Percentiles rank a stretch among this genome's conserved stretches.
phyloP scores from a whole-genome alignment of 2,888 invertebrate species.

The Cosmia pyralina region DNA sequence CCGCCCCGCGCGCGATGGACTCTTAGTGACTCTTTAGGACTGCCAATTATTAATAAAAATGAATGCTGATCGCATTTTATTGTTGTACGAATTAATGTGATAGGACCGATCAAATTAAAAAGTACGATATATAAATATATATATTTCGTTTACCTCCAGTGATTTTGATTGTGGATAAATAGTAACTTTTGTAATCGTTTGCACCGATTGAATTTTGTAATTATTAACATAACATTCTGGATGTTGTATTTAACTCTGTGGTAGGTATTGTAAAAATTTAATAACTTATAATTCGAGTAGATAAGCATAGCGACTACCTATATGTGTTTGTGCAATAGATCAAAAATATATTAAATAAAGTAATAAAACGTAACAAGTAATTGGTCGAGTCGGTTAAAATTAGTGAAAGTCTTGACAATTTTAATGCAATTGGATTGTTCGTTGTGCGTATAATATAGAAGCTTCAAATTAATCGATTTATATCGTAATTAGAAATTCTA shows the following conservation, averaged over 20 bases:
- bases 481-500: constrained; percentile 85
- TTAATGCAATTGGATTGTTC: constrained; percentile 80
- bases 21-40: constrained; percentile 82
- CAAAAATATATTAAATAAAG: constrained; percentile 75
- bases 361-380: constrained; percentile 74
- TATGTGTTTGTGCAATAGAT: constrained; percentile 89
- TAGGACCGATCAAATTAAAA: constrained; percentile 81
- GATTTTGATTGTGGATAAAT: constrained; percentile 78
- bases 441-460: constrained; percentile 84
- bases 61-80: constrained; percentile 82
- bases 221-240: constrained; percentile 88
- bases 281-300: constrained; percentile 86
- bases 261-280: constrained; percentile 87
- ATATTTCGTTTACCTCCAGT: constrained; percentile 77
- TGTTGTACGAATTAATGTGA: constrained; percentile 85
- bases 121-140: constrained; percentile 78
- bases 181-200: constrained; percentile 86
- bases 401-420: constrained; percentile 79
- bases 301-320: constrained; percentile 83
- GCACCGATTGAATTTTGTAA: constrained; percentile 89
- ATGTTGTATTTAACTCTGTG: constrained; percentile 89
- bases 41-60: constrained; percentile 84
- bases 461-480: constrained; percentile 87
- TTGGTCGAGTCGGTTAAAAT: constrained; percentile 73
- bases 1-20: constrained; percentile 35